Percentiles rank a stretch among this genome's conserved stretches.
Evolutionary conservation across 2,888 invertebrate genomes (phyloP).

Genomic region (Spisula subtruncata): DNA sequence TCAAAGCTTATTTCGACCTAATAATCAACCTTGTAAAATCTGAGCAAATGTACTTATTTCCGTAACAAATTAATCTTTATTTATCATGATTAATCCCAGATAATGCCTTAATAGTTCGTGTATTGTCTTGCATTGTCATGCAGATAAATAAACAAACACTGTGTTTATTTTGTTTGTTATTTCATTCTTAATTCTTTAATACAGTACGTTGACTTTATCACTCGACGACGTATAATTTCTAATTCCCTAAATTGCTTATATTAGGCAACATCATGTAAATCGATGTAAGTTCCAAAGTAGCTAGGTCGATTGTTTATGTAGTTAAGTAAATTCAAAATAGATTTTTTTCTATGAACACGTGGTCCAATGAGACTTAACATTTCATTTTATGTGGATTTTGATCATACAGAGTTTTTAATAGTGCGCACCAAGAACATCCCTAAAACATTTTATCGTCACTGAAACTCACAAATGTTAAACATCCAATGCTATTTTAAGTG

Average conservation of each 20-base stretch:
- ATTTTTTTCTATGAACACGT: too few species aligned
- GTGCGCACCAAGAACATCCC: too few species aligned
- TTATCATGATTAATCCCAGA: not conserved
- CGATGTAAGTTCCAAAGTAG: not conserved
- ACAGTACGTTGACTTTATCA: not conserved
- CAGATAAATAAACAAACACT: not conserved
- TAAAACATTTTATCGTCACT: too few species aligned
- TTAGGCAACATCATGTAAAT: not conserved
- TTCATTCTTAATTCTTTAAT: not conserved
- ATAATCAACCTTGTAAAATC: not conserved
- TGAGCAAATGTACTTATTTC: not conserved
- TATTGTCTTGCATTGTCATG: not conserved
- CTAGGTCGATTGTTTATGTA: not conserved
- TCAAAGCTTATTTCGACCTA: not conserved
- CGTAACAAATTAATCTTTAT: not conserved
- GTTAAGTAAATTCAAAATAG: too few species aligned
- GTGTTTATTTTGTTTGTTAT: not conserved
- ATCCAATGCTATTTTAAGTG: too few species aligned
- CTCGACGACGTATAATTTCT: too few species aligned
- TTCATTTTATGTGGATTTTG: too few species aligned
- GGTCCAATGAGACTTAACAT: too few species aligned
- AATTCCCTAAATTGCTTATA: not conserved
- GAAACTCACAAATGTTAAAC: too few species aligned
- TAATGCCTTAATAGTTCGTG: too few species aligned
- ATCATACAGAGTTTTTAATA: too few species aligned